phyloP scores from a whole-genome alignment of 2,888 invertebrate species.

The Oscheius onirici region DNA sequence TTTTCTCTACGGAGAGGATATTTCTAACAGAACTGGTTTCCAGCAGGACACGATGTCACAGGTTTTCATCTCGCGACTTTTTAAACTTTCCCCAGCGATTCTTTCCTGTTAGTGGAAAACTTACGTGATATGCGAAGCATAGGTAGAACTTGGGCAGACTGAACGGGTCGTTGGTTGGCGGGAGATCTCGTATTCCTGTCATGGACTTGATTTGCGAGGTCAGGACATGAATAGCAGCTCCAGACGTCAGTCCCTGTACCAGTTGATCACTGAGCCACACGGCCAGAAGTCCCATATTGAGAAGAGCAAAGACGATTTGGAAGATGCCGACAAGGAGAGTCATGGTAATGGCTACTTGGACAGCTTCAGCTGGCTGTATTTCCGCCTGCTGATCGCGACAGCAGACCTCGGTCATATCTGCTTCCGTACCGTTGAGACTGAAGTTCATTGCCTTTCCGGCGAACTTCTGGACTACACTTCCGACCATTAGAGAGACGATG shows the following conservation, averaged over 20 bases:
- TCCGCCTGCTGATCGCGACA: conserved; percentile 27
- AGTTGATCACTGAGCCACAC: conserved; percentile 68
- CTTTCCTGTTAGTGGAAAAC: conserved; percentile 8
- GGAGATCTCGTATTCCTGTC: conserved; percentile 72
- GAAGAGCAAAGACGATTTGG: conserved; percentile 49
- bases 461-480: conserved; percentile 45
- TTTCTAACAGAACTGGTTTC: conserved; percentile 34
- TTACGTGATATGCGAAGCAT: conserved; percentile 52
- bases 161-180: conserved; percentile 56
- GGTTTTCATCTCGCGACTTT: no score
- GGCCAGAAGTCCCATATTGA: conserved; percentile 66
- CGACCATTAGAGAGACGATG: conserved; percentile 63
- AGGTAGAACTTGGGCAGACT: conserved; percentile 57
- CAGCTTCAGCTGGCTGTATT: conserved; percentile 63
- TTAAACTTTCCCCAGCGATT: no score
- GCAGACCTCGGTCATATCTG: conserved; percentile 26
- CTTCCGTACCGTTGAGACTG: neutral
- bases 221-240: conserved; percentile 74
- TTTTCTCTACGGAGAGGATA: no score
- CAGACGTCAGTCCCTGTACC: conserved; percentile 73
- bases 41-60: conserved; percentile 6
- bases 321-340: conserved; percentile 82
- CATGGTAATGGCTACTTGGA: conserved; percentile 82
- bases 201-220: conserved; percentile 74
- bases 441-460: neutral